Evolutionary conservation across 2,113 vertebrate species (phyloP).

Genomic region (Myotis brandtii): DNA sequence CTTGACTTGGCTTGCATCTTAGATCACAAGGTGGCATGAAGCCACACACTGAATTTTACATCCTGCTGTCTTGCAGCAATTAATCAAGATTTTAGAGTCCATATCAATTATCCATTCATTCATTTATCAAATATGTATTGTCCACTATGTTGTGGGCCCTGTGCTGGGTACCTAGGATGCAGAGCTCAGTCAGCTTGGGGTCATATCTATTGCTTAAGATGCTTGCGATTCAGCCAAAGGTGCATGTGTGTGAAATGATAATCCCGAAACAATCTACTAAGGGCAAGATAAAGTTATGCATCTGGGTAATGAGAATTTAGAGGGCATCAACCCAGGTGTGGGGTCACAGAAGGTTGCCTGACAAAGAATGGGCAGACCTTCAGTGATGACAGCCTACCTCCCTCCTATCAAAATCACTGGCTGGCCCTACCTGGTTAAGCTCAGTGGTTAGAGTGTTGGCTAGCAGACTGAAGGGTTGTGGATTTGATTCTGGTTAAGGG

Average conservation of each 20-base stretch:
- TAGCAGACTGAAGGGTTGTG: too few relatives aligned
- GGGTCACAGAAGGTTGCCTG: background rate
- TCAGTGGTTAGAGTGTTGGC: too few relatives aligned
- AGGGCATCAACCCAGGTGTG: background rate
- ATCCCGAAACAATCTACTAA: background rate
- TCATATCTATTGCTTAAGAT: background rate
- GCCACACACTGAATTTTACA: background rate
- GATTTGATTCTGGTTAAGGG: too few relatives aligned
- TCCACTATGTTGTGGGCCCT: background rate
- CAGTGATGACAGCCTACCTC: background rate
- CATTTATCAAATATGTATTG: background rate
- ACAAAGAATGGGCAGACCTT: background rate
- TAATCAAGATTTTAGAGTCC: background rate
- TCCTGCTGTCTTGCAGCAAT: background rate
- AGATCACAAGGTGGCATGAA: background rate
- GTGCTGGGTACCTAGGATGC: background rate
- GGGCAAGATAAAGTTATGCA: background rate
- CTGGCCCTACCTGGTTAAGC: background rate
- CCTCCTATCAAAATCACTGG: background rate
- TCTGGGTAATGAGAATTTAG: background rate
- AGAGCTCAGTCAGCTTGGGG: background rate
- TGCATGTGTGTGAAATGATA: background rate
- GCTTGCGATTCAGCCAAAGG: background rate
- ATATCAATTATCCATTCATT: background rate
- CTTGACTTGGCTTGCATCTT: background rate